phyloP scores from a whole-genome alignment of 2,888 invertebrate genomes.

The Trachelus stipa region DNA sequence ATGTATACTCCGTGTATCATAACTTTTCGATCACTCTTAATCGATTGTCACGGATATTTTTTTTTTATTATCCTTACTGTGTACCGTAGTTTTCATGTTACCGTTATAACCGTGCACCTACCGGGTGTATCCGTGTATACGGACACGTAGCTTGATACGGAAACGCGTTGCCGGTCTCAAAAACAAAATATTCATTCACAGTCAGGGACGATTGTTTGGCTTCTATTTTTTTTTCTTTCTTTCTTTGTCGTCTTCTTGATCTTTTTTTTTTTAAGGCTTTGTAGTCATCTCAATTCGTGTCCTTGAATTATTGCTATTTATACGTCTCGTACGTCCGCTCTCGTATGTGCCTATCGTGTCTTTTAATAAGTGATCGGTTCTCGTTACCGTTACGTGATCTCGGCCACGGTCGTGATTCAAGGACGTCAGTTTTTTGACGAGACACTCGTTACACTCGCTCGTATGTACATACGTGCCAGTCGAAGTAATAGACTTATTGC shows the following conservation, averaged over 20 bases:
- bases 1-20: background rate
- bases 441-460: background rate
- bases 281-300: background rate
- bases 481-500: background rate
- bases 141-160: background rate
- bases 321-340: background rate
- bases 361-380: background rate
- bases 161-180: background rate
- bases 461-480: background rate
- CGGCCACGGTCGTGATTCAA: background rate
- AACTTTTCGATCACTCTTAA: background rate
- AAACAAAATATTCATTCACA: background rate
- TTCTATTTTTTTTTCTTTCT: background rate
- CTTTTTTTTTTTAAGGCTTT: background rate
- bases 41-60: background rate
- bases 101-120: background rate
- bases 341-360: background rate
- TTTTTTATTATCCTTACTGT: background rate
- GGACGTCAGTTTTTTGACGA: background rate
- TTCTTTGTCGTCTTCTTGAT: no score
- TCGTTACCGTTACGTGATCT: conserved; percentile 17
- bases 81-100: background rate
- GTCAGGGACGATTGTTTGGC: background rate
- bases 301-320: background rate
- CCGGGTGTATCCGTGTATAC: background rate